These are phyloP conservation scores for Bombus confusus DNA, from an alignment of 1,140 invertebrate species.

Conservation along the genomic window DNA sequence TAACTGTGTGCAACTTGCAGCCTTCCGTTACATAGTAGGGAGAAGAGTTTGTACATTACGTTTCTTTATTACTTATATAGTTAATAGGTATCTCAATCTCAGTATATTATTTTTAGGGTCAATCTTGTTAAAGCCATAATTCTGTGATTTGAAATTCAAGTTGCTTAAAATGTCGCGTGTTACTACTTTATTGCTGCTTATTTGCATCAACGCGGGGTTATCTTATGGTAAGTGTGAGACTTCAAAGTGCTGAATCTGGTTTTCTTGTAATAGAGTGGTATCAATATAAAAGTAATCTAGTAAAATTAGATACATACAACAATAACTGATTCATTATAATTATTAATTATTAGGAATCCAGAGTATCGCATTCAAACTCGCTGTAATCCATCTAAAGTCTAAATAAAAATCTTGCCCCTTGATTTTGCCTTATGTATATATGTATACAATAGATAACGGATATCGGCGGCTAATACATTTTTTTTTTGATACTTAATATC, in stretches of 20 bases:
- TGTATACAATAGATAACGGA: neutral
- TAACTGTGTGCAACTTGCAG: neutral
- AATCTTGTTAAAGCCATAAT: neutral
- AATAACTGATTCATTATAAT: neutral
- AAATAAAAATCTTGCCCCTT: neutral
- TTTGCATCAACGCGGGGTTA: neutral
- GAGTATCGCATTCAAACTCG: neutral
- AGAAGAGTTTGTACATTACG: neutral
- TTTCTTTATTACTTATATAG: neutral
- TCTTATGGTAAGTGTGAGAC: conserved; percentile 20
- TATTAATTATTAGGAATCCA: neutral
- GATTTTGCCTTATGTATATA: neutral
- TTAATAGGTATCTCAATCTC: neutral
- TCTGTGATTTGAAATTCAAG: neutral
- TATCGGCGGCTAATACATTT: neutral
- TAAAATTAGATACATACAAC: neutral
- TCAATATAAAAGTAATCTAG: neutral
- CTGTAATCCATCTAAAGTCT: neutral
- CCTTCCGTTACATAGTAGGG: neutral
- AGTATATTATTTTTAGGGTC: neutral
- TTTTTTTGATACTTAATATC: neutral
- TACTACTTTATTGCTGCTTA: neutral
- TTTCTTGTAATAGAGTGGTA: neutral
- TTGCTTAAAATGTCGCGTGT: conserved; percentile 26
- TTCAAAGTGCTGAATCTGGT: neutral